These are phyloP conservation scores for Holacanthus passer DNA, from an alignment of 2,113 vertebrate genomes.

Conservation along the genomic window DNA sequence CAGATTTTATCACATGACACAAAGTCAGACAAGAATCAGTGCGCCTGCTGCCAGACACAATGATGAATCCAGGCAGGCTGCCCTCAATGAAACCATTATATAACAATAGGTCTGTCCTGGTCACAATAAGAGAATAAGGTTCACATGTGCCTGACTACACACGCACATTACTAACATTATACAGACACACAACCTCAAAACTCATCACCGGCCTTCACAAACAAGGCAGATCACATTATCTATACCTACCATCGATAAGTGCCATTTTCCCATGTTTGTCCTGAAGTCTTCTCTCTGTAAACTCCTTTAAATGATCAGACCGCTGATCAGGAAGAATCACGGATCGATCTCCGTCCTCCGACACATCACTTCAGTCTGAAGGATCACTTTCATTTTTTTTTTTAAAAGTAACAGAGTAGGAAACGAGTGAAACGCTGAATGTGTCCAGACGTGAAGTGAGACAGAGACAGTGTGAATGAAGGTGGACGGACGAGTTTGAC, in stretches of 20 bases:
- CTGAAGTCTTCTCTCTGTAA: not conserved
- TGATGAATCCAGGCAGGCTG: not conserved
- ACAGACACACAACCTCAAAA: not conserved
- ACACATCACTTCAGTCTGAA: not conserved
- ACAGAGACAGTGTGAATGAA: not conserved
- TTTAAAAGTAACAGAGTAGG: fast-evolving
- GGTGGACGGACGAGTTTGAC: not conserved
- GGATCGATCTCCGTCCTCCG: not conserved
- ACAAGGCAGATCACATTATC: not conserved
- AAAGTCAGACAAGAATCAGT: slow-evolving; percentile 21
- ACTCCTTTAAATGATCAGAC: not conserved
- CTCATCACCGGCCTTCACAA: not conserved
- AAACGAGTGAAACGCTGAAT: fast-evolving
- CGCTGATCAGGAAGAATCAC: not conserved
- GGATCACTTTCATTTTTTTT: slow-evolving; percentile 6
- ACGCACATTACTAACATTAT: too few species aligned
- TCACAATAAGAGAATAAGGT: not conserved
- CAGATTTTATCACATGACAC: slow-evolving; percentile 49
- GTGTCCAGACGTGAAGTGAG: not conserved
- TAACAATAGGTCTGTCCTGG: fast-evolving
- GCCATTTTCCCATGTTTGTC: slow-evolving; percentile 80
- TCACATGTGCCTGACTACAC: not conserved
- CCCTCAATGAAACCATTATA: slow-evolving; percentile 5
- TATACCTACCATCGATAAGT: slow-evolving; percentile 82
- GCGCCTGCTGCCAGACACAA: not conserved